These are phyloP conservation scores for Botrylloides violaceus DNA, from an alignment of 23 tunicate genomes.

Conservation along the genomic window DNA sequence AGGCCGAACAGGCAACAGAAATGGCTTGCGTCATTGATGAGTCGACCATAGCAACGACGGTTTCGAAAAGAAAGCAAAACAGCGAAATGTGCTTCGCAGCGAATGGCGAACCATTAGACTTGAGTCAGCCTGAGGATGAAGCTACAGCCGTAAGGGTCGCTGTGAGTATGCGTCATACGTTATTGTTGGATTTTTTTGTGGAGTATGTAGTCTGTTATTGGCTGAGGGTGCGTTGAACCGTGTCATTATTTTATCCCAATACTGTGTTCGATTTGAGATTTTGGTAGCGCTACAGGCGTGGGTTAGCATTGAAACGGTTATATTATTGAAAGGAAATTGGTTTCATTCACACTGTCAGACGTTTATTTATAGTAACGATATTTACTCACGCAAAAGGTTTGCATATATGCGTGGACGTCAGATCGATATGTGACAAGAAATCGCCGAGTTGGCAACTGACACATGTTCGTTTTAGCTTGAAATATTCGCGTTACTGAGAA, in stretches of 20 bases:
- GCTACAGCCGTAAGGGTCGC: neutral
- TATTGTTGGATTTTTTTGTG: too few species aligned
- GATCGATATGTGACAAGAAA: neutral
- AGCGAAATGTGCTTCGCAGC: neutral
- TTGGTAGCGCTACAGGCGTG: neutral
- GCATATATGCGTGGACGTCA: neutral
- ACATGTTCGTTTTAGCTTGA: neutral
- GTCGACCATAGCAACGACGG: neutral
- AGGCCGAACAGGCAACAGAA: neutral
- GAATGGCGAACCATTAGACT: constrained; percentile 18
- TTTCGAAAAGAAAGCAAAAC: constrained; percentile 11
- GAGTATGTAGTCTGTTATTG: too few species aligned
- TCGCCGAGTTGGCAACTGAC: constrained; percentile 1
- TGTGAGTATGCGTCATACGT: too few species aligned
- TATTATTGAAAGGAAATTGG: constrained; percentile 20
- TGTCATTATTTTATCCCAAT: neutral
- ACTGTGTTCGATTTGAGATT: neutral
- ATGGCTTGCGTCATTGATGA: neutral
- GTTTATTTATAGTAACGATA: constrained; percentile 17
- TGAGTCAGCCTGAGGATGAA: constrained; percentile 4
- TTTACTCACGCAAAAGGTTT: neutral
- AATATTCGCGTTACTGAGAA: neutral
- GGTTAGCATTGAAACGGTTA: neutral
- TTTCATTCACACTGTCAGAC: constrained; percentile 24
- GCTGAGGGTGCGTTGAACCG: too few species aligned